Base-by-base conservation (phyloP, 2,797 vertebrate species). In the Cuculus canorus region DNA sequence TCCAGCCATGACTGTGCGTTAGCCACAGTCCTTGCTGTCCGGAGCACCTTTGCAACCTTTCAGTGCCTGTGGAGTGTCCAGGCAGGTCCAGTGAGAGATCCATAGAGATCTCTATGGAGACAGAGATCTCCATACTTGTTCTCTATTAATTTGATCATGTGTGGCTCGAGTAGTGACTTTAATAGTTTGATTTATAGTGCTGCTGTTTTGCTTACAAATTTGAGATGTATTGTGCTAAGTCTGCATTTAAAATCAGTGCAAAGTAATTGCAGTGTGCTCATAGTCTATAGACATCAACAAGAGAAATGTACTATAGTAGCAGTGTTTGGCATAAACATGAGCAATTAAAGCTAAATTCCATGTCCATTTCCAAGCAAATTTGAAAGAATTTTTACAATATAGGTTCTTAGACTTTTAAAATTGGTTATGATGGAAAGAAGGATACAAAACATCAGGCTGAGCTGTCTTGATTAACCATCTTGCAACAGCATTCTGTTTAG, bases 111-210 rank as follows among this genome's bases (percentile, higher is more conserved):
- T n/a, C n/a, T n/a, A n/a, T n/a, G n/a, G n/a, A n/a, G n/a, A n/a
- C n/a, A n/a, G n/a, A n/a, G n/a, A n/a, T n/a, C 45, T 71, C 69
- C 37, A 7, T 73, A 32, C 53, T 75, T 82, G 54, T 82, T 96
- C 61, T 95, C 92, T 90, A 57, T 96, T 96, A 96, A 96, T 92
- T 95, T 76, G 25, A 66, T 80, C 60, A 68, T 91, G 90, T 96
- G 95, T 86, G 35, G 68, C 86, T 59, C 57, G 82, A 84, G 50
- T 39, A 17, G 79, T 91, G 66, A 81, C 93, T 95, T 96, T 76
- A 95, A 95, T 93, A 87, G 92, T 96, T 96, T 97, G 97, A 97
- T 97, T 97, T 97, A 96, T 94, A 52, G 86, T 53, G 41, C 70
- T 66, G 37, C 28, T 77, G 70, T 95, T 97, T 96, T 93, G 95